These are phyloP conservation scores for Campoplex capitator DNA, from an alignment of 2,888 invertebrate species.

Conservation along the genomic window DNA sequence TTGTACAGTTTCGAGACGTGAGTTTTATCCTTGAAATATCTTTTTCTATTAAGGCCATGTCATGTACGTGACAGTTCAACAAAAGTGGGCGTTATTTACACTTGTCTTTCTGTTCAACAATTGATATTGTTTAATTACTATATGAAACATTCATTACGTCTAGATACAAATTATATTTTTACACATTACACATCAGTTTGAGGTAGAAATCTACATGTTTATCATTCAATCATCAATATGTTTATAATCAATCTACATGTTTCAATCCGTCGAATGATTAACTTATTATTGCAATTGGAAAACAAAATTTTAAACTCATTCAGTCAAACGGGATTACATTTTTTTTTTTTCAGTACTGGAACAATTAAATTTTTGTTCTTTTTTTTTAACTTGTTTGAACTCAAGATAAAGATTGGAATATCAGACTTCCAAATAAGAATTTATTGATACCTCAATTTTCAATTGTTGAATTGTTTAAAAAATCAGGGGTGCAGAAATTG, in stretches of 20 bases:
- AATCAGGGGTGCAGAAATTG: not conserved
- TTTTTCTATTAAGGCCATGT: not conserved
- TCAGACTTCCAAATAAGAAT: not conserved
- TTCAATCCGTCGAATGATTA: not conserved
- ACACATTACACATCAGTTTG: not conserved
- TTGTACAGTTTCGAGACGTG: conserved; percentile 98
- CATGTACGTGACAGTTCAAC: conserved; percentile 13
- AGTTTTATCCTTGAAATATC: conserved; percentile 84
- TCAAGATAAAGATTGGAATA: not conserved
- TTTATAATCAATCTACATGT: not conserved
- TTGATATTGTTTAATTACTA: not conserved
- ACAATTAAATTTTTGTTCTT: not conserved
- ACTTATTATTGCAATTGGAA: not conserved
- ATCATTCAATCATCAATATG: not conserved
- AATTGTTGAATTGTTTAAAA: not conserved
- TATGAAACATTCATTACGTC: not conserved
- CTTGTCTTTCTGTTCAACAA: not conserved
- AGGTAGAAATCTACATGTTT: not conserved
- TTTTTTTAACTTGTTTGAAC: not conserved
- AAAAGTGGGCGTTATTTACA: conserved; percentile 36
- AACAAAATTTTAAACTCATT: not conserved
- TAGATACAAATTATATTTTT: not conserved
- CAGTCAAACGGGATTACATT: no score
- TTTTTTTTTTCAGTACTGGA: not conserved
- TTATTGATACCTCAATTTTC: not conserved